Conservation (phyloP, 92 coral and sea anemone genomes). For the Phymanthus crucifer region DNA sequence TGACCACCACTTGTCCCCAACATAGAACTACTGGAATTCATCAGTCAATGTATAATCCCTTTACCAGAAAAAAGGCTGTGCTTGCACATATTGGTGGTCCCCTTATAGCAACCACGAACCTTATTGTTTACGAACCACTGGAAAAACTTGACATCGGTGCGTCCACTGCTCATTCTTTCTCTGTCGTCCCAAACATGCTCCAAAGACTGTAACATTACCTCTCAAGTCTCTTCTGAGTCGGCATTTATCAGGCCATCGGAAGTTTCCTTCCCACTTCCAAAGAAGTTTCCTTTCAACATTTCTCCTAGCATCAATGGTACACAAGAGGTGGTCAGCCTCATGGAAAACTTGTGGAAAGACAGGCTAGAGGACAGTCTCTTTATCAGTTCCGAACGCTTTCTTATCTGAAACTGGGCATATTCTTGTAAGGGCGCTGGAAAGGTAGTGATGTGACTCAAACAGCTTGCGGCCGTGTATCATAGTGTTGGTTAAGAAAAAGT, state of each 20-base stretch:
- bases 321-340: constrained; percentile 45
- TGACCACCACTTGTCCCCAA: constrained; percentile 20
- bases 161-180: background rate
- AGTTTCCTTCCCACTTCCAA: background rate
- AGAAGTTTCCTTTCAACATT: constrained; percentile 18
- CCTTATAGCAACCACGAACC: background rate
- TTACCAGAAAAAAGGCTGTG: constrained; percentile 24
- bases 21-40: constrained; percentile 7
- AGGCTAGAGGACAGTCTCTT: constrained; percentile 34
- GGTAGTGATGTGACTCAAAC: constrained; percentile 12
- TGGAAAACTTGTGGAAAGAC: constrained; percentile 42
- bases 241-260: constrained; percentile 11
- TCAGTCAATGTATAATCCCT: constrained; percentile 7
- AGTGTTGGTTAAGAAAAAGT: constrained; percentile 29
- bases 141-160: constrained; percentile 3
- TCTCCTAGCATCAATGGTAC: constrained; percentile 17
- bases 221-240: constrained; percentile 20
- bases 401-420: constrained; percentile 15
- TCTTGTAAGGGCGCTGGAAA: constrained; percentile 7
- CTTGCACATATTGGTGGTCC: constrained; percentile 27
- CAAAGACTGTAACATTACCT: background rate
- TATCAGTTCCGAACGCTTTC: constrained; percentile 57
- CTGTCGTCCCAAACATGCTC: constrained; percentile 9
- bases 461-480: constrained; percentile 20
- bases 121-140: constrained; percentile 9